These are phyloP conservation scores for Odontomyia ornata DNA, from an alignment of 2,888 invertebrate species.

Conservation along the genomic window DNA sequence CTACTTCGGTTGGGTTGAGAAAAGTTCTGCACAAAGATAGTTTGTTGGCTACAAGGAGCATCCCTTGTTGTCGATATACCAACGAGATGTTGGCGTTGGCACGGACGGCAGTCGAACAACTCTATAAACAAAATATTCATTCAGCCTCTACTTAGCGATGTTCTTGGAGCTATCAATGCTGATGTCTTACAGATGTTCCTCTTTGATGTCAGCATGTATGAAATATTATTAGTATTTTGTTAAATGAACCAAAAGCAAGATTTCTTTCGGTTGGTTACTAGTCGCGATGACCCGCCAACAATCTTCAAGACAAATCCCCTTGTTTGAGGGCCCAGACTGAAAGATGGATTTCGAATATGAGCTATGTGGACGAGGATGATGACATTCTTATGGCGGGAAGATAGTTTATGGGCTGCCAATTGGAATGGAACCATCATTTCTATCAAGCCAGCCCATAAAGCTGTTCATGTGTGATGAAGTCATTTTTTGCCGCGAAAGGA, in stretches of 20 bases:
- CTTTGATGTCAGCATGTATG: conserved; percentile 45
- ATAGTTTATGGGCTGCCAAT: background rate
- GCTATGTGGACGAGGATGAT: background rate
- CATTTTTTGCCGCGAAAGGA: too few relatives aligned
- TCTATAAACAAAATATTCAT: conserved; percentile 32
- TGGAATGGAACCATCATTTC: too few relatives aligned
- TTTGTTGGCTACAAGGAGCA: conserved; percentile 12
- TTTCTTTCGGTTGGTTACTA: conserved; percentile 32
- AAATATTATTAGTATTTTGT: conserved; percentile 44
- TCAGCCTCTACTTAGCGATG: conserved; percentile 20
- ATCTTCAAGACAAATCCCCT: conserved; percentile 30
- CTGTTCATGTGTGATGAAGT: too few relatives aligned
- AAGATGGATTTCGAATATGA: background rate
- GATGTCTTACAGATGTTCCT: conserved; percentile 45
- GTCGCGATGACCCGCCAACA: conserved; percentile 41
- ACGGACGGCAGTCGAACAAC: background rate
- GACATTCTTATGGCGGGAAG: background rate
- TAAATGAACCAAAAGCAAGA: conserved; percentile 38
- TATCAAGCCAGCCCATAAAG: too few relatives aligned
- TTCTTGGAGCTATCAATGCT: conserved; percentile 42
- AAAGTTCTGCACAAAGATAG: background rate
- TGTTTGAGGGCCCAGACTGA: conserved; percentile 15
- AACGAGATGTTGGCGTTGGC: conserved; percentile 10
- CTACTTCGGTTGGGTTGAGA: background rate
- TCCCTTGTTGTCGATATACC: background rate